Evolutionary conservation across 2,113 vertebrate species (phyloP).

Genomic region (Crypturellus undulatus): DNA sequence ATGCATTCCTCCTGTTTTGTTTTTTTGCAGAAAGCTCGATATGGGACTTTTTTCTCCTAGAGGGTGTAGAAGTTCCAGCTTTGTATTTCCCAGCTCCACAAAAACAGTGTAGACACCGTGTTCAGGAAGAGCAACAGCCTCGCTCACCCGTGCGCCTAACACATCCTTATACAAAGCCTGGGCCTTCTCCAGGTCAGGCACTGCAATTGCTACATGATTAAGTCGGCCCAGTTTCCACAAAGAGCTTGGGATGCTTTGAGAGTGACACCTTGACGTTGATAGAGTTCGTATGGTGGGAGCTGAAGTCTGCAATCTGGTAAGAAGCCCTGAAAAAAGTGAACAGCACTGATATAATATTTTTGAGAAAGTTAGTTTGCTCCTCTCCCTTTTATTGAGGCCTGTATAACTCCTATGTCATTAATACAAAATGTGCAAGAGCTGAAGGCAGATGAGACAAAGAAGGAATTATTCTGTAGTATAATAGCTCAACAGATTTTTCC

Average conservation of each 20-base stretch:
- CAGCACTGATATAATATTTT: not conserved
- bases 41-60: slow-evolving; percentile 92
- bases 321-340: slow-evolving; percentile 74
- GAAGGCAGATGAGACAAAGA: not conserved
- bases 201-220: slow-evolving; percentile 94
- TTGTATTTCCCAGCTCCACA: slow-evolving; percentile 94
- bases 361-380: not conserved
- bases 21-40: slow-evolving; percentile 90
- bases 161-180: slow-evolving; percentile 87
- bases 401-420: not conserved
- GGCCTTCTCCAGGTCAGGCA: slow-evolving; percentile 91
- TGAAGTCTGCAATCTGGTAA: slow-evolving; percentile 61
- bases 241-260: slow-evolving; percentile 59
- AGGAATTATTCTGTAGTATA: not conserved
- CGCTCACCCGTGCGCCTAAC: slow-evolving; percentile 89
- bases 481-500: not conserved
- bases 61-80: slow-evolving; percentile 94
- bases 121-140: slow-evolving; percentile 85
- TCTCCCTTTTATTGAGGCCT: not conserved
- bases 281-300: slow-evolving; percentile 17
- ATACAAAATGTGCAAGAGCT: not conserved
- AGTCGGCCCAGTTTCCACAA: slow-evolving; percentile 92
- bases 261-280: slow-evolving; percentile 43
- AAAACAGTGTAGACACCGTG: slow-evolving; percentile 95
- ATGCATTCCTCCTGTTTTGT: slow-evolving; percentile 94